These are phyloP conservation scores for Gymnothorax javanicus DNA, from an alignment of 2,797 vertebrate genomes.

Conservation along the genomic window DNA sequence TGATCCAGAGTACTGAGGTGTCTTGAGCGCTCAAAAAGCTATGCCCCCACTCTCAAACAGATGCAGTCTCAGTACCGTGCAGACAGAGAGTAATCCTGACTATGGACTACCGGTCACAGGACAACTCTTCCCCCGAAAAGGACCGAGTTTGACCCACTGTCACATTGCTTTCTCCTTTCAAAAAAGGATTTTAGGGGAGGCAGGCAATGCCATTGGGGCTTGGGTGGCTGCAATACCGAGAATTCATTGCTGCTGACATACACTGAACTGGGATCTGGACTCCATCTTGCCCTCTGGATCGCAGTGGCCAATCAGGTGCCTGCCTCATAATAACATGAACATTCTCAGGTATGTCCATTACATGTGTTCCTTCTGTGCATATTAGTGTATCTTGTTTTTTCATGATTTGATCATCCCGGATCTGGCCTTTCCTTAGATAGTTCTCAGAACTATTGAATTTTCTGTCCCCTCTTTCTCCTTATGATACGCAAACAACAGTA, in stretches of 20 bases:
- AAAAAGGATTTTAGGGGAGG: constrained; percentile 25
- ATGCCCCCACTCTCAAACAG: background rate
- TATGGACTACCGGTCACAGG: background rate
- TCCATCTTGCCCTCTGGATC: background rate
- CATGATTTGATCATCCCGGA: constrained; percentile 30
- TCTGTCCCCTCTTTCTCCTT: background rate
- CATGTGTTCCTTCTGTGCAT: constrained; percentile 17
- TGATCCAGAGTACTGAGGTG: background rate
- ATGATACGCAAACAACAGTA: constrained; percentile 6
- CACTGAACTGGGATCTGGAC: background rate
- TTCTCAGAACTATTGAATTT: too few species aligned
- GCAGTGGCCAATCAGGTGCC: constrained; percentile 12
- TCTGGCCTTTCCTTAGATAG: background rate
- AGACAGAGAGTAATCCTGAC: background rate
- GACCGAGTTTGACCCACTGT: constrained; percentile 45
- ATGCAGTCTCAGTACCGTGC: background rate
- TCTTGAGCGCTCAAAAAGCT: background rate
- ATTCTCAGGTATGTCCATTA: background rate
- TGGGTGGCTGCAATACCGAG: background rate
- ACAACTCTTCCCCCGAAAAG: background rate
- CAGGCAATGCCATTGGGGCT: background rate
- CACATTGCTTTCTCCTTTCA: constrained; percentile 43
- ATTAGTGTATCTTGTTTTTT: background rate
- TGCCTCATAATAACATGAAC: background rate
- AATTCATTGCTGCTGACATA: background rate